Base-by-base conservation (phyloP, 2,888 invertebrate species). In the Heliconius erato region DNA sequence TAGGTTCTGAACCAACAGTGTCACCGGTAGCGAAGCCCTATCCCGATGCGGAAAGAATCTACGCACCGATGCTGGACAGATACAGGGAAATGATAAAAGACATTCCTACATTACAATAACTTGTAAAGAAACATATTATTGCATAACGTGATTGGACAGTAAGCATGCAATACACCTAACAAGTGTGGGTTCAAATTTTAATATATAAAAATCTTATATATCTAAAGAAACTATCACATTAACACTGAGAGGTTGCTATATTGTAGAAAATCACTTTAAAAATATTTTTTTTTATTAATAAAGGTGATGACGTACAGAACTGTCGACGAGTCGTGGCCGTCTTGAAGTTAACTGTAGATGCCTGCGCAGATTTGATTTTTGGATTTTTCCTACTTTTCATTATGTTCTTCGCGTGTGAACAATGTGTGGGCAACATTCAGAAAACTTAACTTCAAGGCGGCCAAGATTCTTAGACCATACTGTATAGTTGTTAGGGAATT, bases 11-110 rank as follows among this genome's bases (percentile, higher is more conserved):
- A 77, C 90, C 90, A 0, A 90, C 90, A 0, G 89, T 95, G 35
- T 87, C 93, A 0, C 95, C 95, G 0, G 96, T 97, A 12, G 98
- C 98, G 86, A 96, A 96, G 74, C 98, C 98, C 0, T 97, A 97
- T 90, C 95, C 96, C 11, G 98, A 98, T 91, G 97, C 98, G 79
- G 96, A 96, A 68, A 93, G 96, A 87, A 97, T 98, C 86, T 98
- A 98, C 92, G 95, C 94, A 68, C 97, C 98, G 0, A 98, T 98
- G 98, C 90, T 98, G 32, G 91, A 94, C 3, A 96, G 98, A 82
- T 98, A 98, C 92, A 95, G 97, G 49, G 76, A 91, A 28, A 86
- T 94, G 79, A 87, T 95, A 0, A 84, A 91, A n/a, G 86, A 88
- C 79, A 90, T 96, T 80, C 95, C 96, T 11, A 91, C 89, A 83